Conservation (phyloP, 1,140 invertebrate genomes). For the Portunus trituberculatus region DNA sequence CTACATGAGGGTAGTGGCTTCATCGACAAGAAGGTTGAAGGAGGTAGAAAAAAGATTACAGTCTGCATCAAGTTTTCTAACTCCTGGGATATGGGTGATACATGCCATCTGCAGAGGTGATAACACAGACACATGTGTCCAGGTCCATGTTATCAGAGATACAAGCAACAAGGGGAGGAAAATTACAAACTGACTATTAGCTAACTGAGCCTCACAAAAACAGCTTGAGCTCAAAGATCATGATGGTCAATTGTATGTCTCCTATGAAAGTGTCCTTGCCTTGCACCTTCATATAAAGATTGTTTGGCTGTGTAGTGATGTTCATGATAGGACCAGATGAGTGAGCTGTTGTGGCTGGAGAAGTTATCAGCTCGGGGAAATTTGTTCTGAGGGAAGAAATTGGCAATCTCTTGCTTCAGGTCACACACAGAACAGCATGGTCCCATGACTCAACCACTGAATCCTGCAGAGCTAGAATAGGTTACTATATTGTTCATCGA, state of each 20-base stretch:
- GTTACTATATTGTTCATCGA: slow-evolving; percentile 44
- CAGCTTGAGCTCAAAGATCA: background rate
- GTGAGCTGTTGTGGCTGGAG: background rate
- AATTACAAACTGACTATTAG: background rate
- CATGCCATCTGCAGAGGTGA: background rate
- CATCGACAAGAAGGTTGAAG: background rate
- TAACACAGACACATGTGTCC: background rate
- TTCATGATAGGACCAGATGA: background rate
- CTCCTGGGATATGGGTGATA: background rate
- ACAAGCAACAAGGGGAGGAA: background rate
- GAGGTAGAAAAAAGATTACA: background rate
- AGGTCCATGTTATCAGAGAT: too few relatives aligned
- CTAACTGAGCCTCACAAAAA: slow-evolving; percentile 30
- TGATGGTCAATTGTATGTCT: background rate
- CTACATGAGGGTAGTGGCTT: background rate
- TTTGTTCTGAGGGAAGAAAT: slow-evolving; percentile 27
- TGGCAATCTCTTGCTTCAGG: background rate
- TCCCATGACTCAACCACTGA: slow-evolving; percentile 45
- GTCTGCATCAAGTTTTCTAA: background rate
- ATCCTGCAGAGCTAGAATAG: slow-evolving; percentile 53
- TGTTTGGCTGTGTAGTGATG: slow-evolving; percentile 18
- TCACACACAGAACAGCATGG: background rate
- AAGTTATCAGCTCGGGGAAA: slow-evolving; percentile 50
- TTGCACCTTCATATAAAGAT: too few relatives aligned
- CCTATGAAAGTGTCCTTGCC: background rate